These are phyloP conservation scores for Eugnorisma glareosa DNA, from an alignment of 2,888 invertebrate genomes.

Conservation along the genomic window DNA sequence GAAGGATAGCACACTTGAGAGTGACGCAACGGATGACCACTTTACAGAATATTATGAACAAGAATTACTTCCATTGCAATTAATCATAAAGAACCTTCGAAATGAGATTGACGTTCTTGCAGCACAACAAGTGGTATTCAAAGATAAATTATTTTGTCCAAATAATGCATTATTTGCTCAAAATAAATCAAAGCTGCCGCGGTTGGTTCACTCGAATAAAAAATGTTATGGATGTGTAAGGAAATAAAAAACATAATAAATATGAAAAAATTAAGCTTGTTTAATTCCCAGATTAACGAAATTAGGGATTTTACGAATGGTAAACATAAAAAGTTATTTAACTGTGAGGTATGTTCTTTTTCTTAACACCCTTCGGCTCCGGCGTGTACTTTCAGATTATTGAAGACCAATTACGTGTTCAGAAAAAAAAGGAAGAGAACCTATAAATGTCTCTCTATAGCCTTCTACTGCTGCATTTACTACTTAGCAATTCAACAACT, in stretches of 20 bases:
- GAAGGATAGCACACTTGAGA: constrained; percentile 26
- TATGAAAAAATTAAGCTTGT: background rate
- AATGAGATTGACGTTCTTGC: constrained; percentile 76
- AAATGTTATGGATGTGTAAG: constrained; percentile 73
- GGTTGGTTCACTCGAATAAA: constrained; percentile 65
- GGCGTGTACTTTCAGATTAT: background rate
- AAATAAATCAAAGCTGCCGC: constrained; percentile 58
- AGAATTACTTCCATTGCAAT: constrained; percentile 80
- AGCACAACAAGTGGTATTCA: constrained; percentile 72
- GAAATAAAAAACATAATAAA: constrained; percentile 37
- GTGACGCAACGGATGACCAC: constrained; percentile 47
- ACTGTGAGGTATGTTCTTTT: background rate
- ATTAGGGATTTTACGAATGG: background rate
- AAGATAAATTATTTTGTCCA: constrained; percentile 64
- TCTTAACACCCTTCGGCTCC: background rate
- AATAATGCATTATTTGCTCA: constrained; percentile 22
- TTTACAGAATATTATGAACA: constrained; percentile 75
- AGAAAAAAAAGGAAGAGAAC: background rate
- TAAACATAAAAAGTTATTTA: background rate
- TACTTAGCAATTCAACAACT: background rate
- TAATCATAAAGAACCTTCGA: constrained; percentile 77
- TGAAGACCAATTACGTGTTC: background rate
- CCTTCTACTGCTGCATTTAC: background rate
- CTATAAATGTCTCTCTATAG: background rate
- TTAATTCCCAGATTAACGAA: background rate